Evolutionary conservation across 2,113 vertebrate genomes (phyloP).

Genomic region (Gambusia holbrooki): DNA sequence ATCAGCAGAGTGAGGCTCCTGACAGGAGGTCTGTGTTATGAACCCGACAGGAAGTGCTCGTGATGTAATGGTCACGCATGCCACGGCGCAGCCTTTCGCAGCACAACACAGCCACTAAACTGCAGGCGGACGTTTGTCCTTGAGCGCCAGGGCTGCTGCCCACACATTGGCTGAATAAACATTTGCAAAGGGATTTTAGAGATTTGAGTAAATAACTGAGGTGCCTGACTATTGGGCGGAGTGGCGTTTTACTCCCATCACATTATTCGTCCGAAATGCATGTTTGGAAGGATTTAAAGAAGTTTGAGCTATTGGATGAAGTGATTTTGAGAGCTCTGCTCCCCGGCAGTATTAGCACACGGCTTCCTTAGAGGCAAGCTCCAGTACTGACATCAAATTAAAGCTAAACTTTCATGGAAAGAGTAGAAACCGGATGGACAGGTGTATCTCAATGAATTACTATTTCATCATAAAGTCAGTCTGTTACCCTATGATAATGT

Average conservation of each 20-base stretch:
- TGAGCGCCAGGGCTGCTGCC: conserved; percentile 44
- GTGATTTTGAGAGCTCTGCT: conserved; percentile 50
- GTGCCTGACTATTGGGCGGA: conserved; percentile 57
- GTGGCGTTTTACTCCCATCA: conserved; percentile 45
- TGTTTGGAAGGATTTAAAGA: conserved; percentile 72
- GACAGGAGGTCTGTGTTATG: conserved; percentile 41
- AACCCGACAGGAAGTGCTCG: conserved; percentile 30
- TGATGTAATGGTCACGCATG: conserved; percentile 68
- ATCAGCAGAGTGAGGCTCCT: conserved; percentile 37
- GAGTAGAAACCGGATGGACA: conserved; percentile 27
- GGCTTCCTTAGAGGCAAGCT: conserved; percentile 55
- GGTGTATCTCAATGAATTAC: neutral
- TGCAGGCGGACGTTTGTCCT: conserved; percentile 49
- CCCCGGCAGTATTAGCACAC: conserved; percentile 53
- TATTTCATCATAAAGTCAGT: neutral
- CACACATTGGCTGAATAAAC: conserved; percentile 61
- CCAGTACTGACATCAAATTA: conserved; percentile 53
- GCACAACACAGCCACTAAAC: conserved; percentile 17
- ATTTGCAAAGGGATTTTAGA: conserved; percentile 65
- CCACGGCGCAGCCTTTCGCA: conserved; percentile 40
- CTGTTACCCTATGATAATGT: neutral
- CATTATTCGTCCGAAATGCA: conserved; percentile 68
- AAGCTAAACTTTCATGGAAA: conserved; percentile 55
- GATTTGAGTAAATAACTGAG: conserved; percentile 68
- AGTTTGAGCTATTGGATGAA: conserved; percentile 71